Evolutionary conservation across 2,113 vertebrate genomes (phyloP).

Genomic region (Mesembrinibis cayennensis): DNA sequence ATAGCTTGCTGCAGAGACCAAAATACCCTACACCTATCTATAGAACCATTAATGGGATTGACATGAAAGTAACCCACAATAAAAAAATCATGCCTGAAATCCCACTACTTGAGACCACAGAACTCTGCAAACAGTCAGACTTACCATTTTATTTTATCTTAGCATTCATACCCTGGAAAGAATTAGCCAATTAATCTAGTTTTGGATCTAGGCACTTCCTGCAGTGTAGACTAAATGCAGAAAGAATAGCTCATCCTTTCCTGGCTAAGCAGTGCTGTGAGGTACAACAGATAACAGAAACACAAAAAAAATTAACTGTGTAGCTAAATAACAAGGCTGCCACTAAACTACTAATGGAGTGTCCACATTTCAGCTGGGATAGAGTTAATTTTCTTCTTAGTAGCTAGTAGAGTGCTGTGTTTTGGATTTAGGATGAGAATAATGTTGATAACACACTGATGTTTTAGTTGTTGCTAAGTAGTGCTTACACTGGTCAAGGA

Average conservation of each 20-base stretch:
- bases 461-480: no score
- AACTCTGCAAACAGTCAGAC: background rate
- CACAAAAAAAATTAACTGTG: background rate
- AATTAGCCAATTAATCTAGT: background rate
- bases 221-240: background rate
- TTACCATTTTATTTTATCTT: background rate
- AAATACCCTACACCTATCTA: background rate
- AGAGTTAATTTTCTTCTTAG: no score
- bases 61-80: background rate
- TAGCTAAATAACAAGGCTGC: background rate
- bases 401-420: no score
- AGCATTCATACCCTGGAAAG: background rate
- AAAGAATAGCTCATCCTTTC: background rate
- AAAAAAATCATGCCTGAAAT: background rate
- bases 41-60: background rate
- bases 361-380: no score
- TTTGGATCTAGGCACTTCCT: background rate
- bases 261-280: background rate
- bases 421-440: no score
- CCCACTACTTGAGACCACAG: background rate
- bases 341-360: background rate
- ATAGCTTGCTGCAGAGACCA: background rate
- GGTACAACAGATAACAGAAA: background rate
- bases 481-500: no score
- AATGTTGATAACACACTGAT: no score